Evolutionary conservation across 2,888 invertebrate genomes (phyloP), one percentile per base, ranked within the genome.

Genomic region (Oscheius sp.): DNA sequence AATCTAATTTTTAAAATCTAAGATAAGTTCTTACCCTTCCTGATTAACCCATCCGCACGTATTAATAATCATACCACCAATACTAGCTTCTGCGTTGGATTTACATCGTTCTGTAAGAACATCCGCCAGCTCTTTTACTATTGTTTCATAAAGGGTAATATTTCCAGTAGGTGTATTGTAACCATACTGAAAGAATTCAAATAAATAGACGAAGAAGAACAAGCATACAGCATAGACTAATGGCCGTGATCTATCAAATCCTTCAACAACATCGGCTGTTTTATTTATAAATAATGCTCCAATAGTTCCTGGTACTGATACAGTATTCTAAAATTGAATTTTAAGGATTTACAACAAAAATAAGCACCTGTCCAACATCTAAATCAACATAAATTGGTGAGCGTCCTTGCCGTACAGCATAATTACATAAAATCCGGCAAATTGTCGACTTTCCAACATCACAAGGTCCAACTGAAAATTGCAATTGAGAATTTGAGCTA

Each of bases 1-100:
- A 6, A 70, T 25, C n/a, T 1, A 46, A 9, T 27, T 7, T 46
- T 13, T 2, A 21, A 2, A 12, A 61, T 2, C 5, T 18, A 64
- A 64, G n/a, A n/a, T n/a, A 64, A 64, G 6, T 25, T 5, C 45
- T 35, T 46, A 98, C 0, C 97, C 98, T 0, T 92, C 93, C 0
- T 93, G 94, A 89, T 96, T 95, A 1, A 97, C 93, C 96, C 96
- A 99, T 0, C 98, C 98, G 84, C 96, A 96, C 0, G 98, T 98
- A 89, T 99, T 99, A 80, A 99, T 95, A 45, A 99, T 93, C 2
- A 94, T 93, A 0, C 99, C 99, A 1, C 91, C 90, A 9, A 88
- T 82, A 76, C 89, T 89, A 7, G 89, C 82, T 18, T 78, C 78
- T 25, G 55, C 52, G 63, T 76, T 79, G 1, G 61, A 21, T 23